Base-by-base conservation (phyloP, 2,797 vertebrate genomes). In the Aeoliscus strigatus region DNA sequence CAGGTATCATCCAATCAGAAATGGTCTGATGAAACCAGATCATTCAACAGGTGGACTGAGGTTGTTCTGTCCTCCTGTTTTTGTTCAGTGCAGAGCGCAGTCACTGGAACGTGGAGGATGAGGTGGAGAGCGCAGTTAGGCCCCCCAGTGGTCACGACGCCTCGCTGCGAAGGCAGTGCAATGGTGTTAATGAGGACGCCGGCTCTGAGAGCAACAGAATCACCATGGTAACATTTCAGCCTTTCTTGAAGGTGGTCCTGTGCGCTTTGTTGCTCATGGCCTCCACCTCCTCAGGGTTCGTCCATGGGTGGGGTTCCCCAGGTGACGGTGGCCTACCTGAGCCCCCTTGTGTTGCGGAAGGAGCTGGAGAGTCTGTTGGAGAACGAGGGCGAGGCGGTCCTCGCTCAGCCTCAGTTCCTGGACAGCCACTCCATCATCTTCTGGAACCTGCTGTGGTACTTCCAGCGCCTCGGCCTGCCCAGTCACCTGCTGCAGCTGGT, bases 391-490 rank as follows among this genome's bases (percentile, higher is more conserved):
- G 95, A 98, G 60, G 91, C 97, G 85, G 96, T 98, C 16, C 8
- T 10, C 1, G 0, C 12, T 21, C 18, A 21, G 6, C 18, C 3
- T 21, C 18, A 92, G 62, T 98, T 99, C 77, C 96, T 99, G 70
- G 95, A 92, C 81, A 94, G 97, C 73, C 96, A 99, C 60, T 96
- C 96, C 2, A 99, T 99, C 63, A 94, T 99, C 70, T 99, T 97
- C 85, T 99, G 96, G 96, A 99, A 98, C 77, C 82, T 99, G 31
- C 90, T 98, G 27, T 99, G 94, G 92, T 99, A 97, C 85, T 99
- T 99, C 78, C 90, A 82, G 7, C 90, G 94, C 13, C 65, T 99
- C 73, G 94, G 98, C 67, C 86, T 99, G 57, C 92, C 92, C 58
- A 93, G 89, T 79, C 91, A 94, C 69, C 82, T 98, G 12, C 94